Base-by-base conservation (phyloP, 2,888 invertebrate species). In the Plebejus anna region DNA sequence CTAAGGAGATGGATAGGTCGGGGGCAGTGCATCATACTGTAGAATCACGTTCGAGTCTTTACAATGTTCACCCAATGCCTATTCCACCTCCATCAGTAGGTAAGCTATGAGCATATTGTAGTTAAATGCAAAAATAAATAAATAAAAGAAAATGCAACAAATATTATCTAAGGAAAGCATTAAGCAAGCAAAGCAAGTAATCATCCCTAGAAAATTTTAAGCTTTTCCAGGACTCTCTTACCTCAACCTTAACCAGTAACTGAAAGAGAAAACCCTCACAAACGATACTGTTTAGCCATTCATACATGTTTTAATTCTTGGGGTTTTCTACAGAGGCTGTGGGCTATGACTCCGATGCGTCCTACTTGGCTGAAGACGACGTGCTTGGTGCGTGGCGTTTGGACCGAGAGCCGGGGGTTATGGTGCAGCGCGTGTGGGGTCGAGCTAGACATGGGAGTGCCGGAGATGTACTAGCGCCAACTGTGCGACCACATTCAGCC, bases 21-120 rank as follows among this genome's bases (percentile, higher is more conserved):
- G 92, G 92, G 0, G 92, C 92, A 0, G 81, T 81, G 77, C 91
- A 91, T 77, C 92, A 91, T 80, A 83, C 84, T 5, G 83, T 88
- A 0, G 89, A 89, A 79, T 89, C 90, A 0, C 80, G 90, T 13
- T 78, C 85, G 51, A 89, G 89, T 77, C 80, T 88, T 28, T 83
- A 55, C 81, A 81, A 80, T 75, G 78, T 78, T 38, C 80, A 81
- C 22, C 78, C 79, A 5, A 77, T 86, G 59, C 85, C 85, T 0
- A 86, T 85, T 59, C 90, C 92, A 0, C 91, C 91, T 6, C 89
- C 91, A 0, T 90, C 91, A 11, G 90, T 90, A 7, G 92, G 92
- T 92, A 59, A 78, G 79, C 32, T 4, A 2, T 9, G 1, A 47
- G 47, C 6, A 38, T 2, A 38, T 38, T 38, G 0, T 38, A 38